These are phyloP conservation scores for Montifringilla adamsi DNA, from an alignment of 2,113 vertebrate species.

Conservation along the genomic window DNA sequence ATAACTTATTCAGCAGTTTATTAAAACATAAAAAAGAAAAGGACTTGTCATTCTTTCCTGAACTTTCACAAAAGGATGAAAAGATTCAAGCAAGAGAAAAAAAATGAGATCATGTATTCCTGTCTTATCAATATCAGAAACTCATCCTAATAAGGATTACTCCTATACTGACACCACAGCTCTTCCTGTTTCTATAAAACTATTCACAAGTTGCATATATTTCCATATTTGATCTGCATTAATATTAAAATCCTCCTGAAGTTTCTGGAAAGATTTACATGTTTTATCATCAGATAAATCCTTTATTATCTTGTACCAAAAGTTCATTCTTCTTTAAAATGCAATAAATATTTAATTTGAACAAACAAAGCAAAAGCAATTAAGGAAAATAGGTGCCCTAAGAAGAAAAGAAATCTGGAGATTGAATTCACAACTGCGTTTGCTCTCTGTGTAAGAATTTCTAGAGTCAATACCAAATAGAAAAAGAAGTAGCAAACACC, in stretches of 20 bases:
- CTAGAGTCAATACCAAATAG: not conserved
- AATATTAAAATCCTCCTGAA: slow-evolving; percentile 57
- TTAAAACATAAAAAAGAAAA: not conserved
- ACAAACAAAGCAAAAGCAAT: slow-evolving; percentile 20
- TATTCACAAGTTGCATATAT: slow-evolving; percentile 35
- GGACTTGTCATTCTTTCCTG: not conserved
- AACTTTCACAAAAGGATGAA: not conserved
- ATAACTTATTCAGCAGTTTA: not conserved
- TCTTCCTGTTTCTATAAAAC: slow-evolving; percentile 42
- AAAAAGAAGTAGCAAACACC: not conserved
- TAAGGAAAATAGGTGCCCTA: not conserved
- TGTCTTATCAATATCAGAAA: slow-evolving; percentile 38
- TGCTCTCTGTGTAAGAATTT: not conserved
- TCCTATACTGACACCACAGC: not conserved
- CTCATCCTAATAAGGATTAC: slow-evolving; percentile 41
- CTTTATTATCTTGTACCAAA: slow-evolving; percentile 54
- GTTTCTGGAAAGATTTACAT: slow-evolving; percentile 61
- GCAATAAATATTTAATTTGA: slow-evolving; percentile 57
- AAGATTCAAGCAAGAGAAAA: not conserved
- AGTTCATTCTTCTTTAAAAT: slow-evolving; percentile 39
- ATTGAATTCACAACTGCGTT: not conserved
- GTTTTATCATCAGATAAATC: slow-evolving; percentile 57
- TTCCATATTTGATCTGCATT: slow-evolving; percentile 58
- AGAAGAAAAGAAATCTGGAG: not conserved
- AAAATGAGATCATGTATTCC: not conserved